Evolutionary conservation across 2,888 invertebrate species (phyloP), one percentile per base, ranked within the genome.

Genomic region (Drosophila rellima): DNA sequence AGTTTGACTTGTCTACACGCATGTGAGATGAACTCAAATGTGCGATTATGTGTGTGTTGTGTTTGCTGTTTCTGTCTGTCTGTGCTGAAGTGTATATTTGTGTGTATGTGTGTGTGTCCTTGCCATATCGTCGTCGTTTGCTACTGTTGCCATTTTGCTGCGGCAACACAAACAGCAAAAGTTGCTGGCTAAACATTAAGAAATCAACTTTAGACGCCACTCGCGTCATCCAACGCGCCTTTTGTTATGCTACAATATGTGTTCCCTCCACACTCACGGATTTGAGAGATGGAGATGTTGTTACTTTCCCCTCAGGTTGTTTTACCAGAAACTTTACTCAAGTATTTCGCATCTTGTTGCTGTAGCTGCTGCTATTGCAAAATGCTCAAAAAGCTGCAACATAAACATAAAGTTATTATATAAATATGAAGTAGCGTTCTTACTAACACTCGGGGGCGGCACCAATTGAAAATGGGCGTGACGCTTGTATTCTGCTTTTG

Each of bases 351-450:
- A 59, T 40, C 23, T 39, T 31, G 10, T 13, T 40, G 37, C 37
- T 18, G 42, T 59, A 31, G 65, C 54, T 63, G 62, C 72, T 79
- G 70, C 59, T 80, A 70, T 70, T 70, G 78, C 66, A 50, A 78
- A 85, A 62, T 67, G 52, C 55, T 61, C 74, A 61, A 83, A 86
- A 82, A 82, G 76, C 83, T 82, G 75, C 86, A 89, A 88, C 84
- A 88, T 76, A 82, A 84, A 84, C 83, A 89, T 88, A 76, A 84
- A 84, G 88, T 84, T 84, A 89, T 84, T 88, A 88, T 70, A 84
- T 89, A 84, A 84, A 84, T 84, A 84, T 88, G 88, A 88, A 89
- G 88, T 71, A 48, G 61, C 57, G 17, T 39, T 81, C 40, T 39
- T 65, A 60, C 51, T 60, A 63, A 65, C 10, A 11, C 44, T 55